Conservation (phyloP, 2,797 vertebrate species). For the Chelon auratus region DNA sequence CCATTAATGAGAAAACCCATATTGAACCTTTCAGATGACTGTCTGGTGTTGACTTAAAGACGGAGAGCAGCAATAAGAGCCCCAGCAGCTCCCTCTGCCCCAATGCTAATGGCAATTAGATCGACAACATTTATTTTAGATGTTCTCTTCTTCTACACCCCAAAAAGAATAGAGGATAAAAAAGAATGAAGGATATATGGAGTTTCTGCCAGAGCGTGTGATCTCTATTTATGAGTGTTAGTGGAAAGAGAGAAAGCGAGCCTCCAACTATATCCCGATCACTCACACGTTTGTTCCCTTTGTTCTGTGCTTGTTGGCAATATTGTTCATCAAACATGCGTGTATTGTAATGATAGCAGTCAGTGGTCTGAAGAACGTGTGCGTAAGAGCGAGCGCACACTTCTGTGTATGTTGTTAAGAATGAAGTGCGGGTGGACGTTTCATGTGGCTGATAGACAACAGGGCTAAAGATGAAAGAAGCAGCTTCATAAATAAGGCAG, state of each 20-base stretch:
- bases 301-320: slow-evolving; percentile 83
- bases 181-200: slow-evolving; percentile 77
- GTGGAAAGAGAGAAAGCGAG: slow-evolving; percentile 67
- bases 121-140: slow-evolving; percentile 84
- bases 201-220: slow-evolving; percentile 58
- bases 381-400: slow-evolving; percentile 49
- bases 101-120: slow-evolving; percentile 86
- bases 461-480: slow-evolving; percentile 86
- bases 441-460: slow-evolving; percentile 86
- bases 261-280: slow-evolving; percentile 71
- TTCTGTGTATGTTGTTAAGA: slow-evolving; percentile 80
- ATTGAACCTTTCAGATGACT: slow-evolving; percentile 84
- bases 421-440: slow-evolving; percentile 81
- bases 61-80: slow-evolving; percentile 77
- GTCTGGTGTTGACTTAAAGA: slow-evolving; percentile 85
- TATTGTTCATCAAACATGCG: slow-evolving; percentile 85
- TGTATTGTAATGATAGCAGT: slow-evolving; percentile 83
- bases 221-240: slow-evolving; percentile 84
- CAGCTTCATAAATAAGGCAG: slow-evolving; percentile 87
- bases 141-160: slow-evolving; percentile 68
- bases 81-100: slow-evolving; percentile 69
- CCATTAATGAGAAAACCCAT: slow-evolving; percentile 88
- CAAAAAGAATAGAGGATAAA: slow-evolving; percentile 83
- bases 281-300: slow-evolving; percentile 78
- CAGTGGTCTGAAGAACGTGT: slow-evolving; percentile 70